Base-by-base conservation (phyloP, 2,888 invertebrate genomes). In the Antitype chi region DNA sequence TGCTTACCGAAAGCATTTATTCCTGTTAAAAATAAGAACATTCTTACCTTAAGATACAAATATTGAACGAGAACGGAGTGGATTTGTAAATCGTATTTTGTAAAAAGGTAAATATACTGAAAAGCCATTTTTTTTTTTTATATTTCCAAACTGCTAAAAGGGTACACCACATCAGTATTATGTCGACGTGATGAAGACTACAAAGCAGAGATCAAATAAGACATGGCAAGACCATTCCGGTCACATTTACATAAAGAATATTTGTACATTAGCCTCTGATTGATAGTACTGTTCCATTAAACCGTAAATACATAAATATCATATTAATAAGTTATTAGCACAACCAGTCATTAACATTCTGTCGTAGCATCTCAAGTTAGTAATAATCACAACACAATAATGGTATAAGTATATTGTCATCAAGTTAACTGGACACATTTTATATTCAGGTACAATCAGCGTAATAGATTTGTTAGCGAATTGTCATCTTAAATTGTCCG, bases 201-300 rank as follows among this genome's bases (percentile, higher is more conserved):
- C 93, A 90, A 93, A 94, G 95, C 94, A 94, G 95, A 96, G 95
- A 95, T 95, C 94, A 95, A 95, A 94, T 94, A 86, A 93, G 93
- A 94, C 94, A 94, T 95, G 96, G 95, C 95, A 94, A 93, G 93
- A 95, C 94, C 94, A 63, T 87, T 86, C 78, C 77, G 93, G 94
- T 94, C 94, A 90, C 86, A 90, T 91, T 91, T 85, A 91, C 84
- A 90, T 90, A 92, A 92, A 87, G 86, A 91, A 82, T 88, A 90
- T 92, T 96, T 96, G 94, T 95, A 96, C 95, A 94, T 94, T 94
- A 95, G 94, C 95, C 95, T 95, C 95, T 91, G 88, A 89, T 91
- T 92, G 85, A 87, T 88, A 87, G 91, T 91, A 94, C 94, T 95
- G 96, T 94, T 94, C 93, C 90, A 90, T 92, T 92, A 90, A 91